Evolutionary conservation across 2,888 invertebrate species (phyloP).

Genomic region (Melikaiella ostensackeni): DNA sequence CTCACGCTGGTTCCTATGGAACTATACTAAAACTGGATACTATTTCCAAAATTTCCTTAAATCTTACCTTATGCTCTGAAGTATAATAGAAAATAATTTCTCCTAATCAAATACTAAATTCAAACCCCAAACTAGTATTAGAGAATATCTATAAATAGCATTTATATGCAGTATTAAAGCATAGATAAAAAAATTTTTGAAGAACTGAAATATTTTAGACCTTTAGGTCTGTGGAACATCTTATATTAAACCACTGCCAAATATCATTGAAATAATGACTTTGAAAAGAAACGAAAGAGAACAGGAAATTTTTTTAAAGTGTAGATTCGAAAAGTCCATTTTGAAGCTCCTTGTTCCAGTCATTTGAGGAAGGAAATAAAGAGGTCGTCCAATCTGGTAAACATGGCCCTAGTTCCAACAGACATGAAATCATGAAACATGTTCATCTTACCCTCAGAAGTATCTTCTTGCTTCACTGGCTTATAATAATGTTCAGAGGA

Average conservation of each 20-base stretch:
- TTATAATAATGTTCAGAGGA: constrained; percentile 45
- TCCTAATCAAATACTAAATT: background rate
- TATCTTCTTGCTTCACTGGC: constrained; percentile 22
- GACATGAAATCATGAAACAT: constrained; percentile 38
- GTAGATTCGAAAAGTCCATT: background rate
- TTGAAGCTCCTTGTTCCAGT: background rate
- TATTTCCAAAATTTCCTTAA: background rate
- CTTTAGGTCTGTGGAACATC: constrained; percentile 12
- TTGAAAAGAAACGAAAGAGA: background rate
- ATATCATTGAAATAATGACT: constrained; percentile 7
- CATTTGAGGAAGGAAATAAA: background rate
- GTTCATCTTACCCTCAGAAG: constrained; percentile 42
- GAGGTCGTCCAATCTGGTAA: background rate
- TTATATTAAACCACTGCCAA: background rate
- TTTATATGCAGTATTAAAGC: constrained; percentile 33
- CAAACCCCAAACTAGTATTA: background rate
- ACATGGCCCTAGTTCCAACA: background rate
- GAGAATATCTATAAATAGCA: background rate
- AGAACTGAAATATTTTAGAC: constrained; percentile 36
- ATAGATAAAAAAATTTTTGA: constrained; percentile 34
- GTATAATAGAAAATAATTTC: background rate
- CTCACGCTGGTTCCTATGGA: too few species aligned
- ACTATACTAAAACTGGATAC: too few species aligned
- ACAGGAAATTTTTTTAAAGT: background rate
- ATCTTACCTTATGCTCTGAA: background rate